phyloP scores from a whole-genome alignment of 2,797 vertebrate species.

The Knipowitschia caucasica region DNA sequence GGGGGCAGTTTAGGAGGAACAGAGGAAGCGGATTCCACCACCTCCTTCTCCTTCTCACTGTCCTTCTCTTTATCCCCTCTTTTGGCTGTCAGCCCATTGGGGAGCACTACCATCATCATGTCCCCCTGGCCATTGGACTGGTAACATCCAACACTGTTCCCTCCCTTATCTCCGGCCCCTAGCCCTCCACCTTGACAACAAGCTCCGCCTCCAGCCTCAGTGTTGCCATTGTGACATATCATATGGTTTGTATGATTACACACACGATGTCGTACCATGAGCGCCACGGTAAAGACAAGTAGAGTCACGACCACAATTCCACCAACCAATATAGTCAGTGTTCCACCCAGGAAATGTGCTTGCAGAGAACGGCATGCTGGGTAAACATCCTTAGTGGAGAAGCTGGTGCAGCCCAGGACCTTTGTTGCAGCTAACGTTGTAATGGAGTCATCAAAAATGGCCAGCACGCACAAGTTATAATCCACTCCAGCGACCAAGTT shows the following conservation, averaged over 20 bases:
- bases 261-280: conserved; percentile 88
- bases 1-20: conserved; percentile 66
- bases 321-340: conserved; percentile 87
- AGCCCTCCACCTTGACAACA: conserved; percentile 78
- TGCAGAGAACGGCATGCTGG: conserved; percentile 87
- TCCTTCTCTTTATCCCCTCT: conserved; percentile 59
- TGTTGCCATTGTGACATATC: conserved; percentile 59
- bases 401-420: conserved; percentile 87
- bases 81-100: conserved; percentile 72
- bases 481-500: conserved; percentile 86
- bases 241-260: conserved; percentile 73
- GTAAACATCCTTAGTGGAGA: conserved; percentile 86
- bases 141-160: conserved; percentile 67
- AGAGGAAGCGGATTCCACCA: conserved; percentile 42
- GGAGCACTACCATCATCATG: conserved; percentile 80
- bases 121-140: conserved; percentile 75
- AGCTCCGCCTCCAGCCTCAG: conserved; percentile 59
- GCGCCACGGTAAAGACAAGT: conserved; percentile 88
- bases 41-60: conserved; percentile 56
- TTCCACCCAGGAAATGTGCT: conserved; percentile 89
- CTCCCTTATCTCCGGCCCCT: conserved; percentile 78
- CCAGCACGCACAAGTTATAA: conserved; percentile 89
- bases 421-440: conserved; percentile 84
- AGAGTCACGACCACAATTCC: conserved; percentile 87
- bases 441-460: conserved; percentile 84